Percentiles rank a stretch among this genome's conserved stretches.
Conservation (phyloP, 2,113 vertebrate genomes). For the Gambusia affinis region DNA sequence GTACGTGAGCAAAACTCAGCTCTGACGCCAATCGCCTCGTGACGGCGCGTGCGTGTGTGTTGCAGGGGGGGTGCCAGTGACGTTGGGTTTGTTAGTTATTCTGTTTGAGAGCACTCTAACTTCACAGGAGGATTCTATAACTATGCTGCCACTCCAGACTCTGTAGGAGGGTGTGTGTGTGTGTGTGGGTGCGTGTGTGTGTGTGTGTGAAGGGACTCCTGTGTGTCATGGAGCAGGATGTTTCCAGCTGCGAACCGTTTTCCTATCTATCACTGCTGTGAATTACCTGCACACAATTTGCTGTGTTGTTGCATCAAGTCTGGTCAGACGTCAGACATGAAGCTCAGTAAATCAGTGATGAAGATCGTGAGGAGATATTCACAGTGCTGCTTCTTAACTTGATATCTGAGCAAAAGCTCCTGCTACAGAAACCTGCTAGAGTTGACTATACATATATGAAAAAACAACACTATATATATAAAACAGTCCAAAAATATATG, state of each 20-base stretch:
- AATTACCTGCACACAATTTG: conserved; percentile 8
- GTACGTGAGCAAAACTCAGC: conserved; percentile 39
- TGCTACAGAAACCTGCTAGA: neutral
- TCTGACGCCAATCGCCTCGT: conserved; percentile 69
- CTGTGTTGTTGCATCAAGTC: neutral
- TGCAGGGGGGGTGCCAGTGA: conserved; percentile 50
- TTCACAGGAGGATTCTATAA: conserved; percentile 38
- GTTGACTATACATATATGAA: neutral
- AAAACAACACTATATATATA: no score
- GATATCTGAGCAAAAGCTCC: neutral
- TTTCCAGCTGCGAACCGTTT: conserved; percentile 23
- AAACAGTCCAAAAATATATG: no score
- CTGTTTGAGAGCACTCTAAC: conserved; percentile 64
- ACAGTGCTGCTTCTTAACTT: no score
- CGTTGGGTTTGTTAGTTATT: conserved; percentile 66
- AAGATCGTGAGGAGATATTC: neutral
- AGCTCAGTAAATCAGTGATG: neutral
- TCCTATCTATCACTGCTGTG: conserved; percentile 14
- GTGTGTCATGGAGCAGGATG: conserved; percentile 31
- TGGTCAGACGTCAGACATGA: neutral
- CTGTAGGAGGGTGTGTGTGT: conserved; percentile 29
- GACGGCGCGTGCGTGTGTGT: conserved; percentile 18
- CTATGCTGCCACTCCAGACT: conserved; percentile 12
- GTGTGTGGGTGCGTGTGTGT: conserved; percentile 11
- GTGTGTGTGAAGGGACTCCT: conserved; percentile 34